These are phyloP conservation scores for Misgurnus anguillicaudatus DNA, from an alignment of 2,113 vertebrate species.

Conservation along the genomic window DNA sequence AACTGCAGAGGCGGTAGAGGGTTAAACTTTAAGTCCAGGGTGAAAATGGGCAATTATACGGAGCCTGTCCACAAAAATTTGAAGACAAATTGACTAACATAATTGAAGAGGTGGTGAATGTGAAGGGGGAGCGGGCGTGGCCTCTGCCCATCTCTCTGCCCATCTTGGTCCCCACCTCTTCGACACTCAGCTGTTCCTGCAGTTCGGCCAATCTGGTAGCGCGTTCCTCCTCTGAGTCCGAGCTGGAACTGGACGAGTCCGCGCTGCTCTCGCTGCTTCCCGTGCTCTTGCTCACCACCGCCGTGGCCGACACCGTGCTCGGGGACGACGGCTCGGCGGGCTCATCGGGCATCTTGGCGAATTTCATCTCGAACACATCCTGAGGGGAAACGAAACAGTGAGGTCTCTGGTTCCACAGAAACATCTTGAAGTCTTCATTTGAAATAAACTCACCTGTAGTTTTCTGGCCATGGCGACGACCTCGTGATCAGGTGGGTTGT, in stretches of 20 bases:
- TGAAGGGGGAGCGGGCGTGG: constrained; percentile 11
- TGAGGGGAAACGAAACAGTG: constrained; percentile 52
- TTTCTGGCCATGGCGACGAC: constrained; percentile 98
- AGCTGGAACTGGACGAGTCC: constrained; percentile 89
- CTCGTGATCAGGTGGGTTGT: constrained; percentile 97
- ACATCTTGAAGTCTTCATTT: neutral
- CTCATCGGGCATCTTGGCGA: constrained; percentile 97
- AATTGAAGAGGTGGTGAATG: constrained; percentile 38
- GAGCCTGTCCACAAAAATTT: neutral
- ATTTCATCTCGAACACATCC: constrained; percentile 99
- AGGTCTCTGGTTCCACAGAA: neutral
- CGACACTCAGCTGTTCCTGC: constrained; percentile 93
- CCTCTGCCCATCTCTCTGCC: constrained; percentile 49
- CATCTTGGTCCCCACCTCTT: constrained; percentile 57
- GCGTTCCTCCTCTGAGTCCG: constrained; percentile 96
- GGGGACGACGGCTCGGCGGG: constrained; percentile 80
- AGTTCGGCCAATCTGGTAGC: constrained; percentile 93
- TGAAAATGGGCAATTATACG: constrained; percentile 37
- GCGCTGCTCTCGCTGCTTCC: constrained; percentile 93
- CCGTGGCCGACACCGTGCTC: constrained; percentile 71
- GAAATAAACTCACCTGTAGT: constrained; percentile 81
- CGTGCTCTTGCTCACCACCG: constrained; percentile 88
- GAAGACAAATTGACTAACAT: constrained; percentile 15
- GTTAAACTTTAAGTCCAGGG: constrained; percentile 55
- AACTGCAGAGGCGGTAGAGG: constrained; percentile 58